These are phyloP conservation scores for Drosophila paranaensis DNA, from an alignment of 2,888 invertebrate species.

Conservation along the genomic window DNA sequence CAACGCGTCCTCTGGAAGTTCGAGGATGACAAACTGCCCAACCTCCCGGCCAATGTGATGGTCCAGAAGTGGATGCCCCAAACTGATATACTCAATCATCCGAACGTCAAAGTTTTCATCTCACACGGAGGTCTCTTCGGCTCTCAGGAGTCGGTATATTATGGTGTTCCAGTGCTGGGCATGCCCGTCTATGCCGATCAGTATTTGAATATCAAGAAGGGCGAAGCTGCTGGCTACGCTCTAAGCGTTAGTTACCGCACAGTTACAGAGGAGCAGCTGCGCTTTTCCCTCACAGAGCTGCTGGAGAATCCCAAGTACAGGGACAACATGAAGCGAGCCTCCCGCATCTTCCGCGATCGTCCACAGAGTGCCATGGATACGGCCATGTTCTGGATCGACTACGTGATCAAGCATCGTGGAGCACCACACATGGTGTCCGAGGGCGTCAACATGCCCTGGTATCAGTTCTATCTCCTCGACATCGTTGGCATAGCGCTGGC, in stretches of 20 bases:
- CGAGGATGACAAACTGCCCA: constrained; percentile 81
- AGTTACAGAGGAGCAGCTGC: constrained; percentile 69
- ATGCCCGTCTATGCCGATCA: constrained; percentile 84
- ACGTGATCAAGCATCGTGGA: constrained; percentile 83
- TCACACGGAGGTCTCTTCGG: constrained; percentile 84
- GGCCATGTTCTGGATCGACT: constrained; percentile 84
- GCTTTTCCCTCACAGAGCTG: constrained; percentile 76
- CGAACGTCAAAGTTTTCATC: constrained; percentile 84
- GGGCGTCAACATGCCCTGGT: constrained; percentile 79
- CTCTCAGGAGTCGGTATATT: constrained; percentile 82
- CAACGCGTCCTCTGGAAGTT: constrained; percentile 85
- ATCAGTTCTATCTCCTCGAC: constrained; percentile 82
- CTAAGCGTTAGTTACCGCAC: constrained; percentile 68
- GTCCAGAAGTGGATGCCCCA: constrained; percentile 86
- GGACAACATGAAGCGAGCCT: constrained; percentile 70
- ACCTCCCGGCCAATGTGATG: constrained; percentile 83
- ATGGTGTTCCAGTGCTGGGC: constrained; percentile 83
- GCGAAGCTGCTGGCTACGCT: constrained; percentile 72
- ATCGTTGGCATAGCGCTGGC: constrained; percentile 56
- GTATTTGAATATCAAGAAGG: constrained; percentile 74
- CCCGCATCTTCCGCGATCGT: constrained; percentile 81
- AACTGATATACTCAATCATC: constrained; percentile 85
- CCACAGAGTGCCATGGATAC: constrained; percentile 78
- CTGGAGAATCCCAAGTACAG: constrained; percentile 81
- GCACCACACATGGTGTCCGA: constrained; percentile 81